Conservation (phyloP, 2,113 vertebrate genomes). For the Lycocorax pyrrhopterus region DNA sequence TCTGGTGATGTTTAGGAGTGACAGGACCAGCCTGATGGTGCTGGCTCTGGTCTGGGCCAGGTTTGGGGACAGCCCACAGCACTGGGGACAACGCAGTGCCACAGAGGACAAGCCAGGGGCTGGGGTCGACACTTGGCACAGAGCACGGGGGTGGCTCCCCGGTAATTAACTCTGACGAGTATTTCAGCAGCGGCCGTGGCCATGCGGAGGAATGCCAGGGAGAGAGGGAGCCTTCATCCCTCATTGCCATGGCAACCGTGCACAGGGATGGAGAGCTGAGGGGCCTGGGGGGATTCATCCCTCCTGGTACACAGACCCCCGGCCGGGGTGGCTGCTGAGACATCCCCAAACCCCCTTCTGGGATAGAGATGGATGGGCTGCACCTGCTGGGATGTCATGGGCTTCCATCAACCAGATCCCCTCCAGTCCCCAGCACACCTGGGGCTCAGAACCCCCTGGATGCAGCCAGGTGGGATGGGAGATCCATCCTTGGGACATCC, state of each 20-base stretch:
- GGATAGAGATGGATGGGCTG: not conserved
- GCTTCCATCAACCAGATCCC: rapidly evolving
- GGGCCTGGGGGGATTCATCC: not conserved
- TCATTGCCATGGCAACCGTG: constrained; percentile 33
- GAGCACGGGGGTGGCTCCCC: not conserved
- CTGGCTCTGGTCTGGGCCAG: not conserved
- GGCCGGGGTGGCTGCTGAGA: not conserved
- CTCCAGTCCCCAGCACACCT: rapidly evolving
- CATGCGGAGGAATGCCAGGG: not conserved
- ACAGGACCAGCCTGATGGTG: not conserved
- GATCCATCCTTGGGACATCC: not conserved
- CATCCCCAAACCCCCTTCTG: not conserved
- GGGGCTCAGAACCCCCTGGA: rapidly evolving
- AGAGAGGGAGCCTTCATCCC: not conserved
- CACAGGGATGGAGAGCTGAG: not conserved
- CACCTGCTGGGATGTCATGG: not conserved
- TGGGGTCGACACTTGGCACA: rapidly evolving
- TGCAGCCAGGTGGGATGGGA: not conserved
- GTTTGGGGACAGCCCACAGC: not conserved
- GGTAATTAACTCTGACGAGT: not conserved
- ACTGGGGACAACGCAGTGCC: not conserved
- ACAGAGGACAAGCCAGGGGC: not conserved
- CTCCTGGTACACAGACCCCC: not conserved
- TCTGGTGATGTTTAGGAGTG: rapidly evolving
- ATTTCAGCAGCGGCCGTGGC: not conserved